Conservation (phyloP, 30 jellyfish, hydroid and myxozoan genomes). For the Aurelia sp. region DNA sequence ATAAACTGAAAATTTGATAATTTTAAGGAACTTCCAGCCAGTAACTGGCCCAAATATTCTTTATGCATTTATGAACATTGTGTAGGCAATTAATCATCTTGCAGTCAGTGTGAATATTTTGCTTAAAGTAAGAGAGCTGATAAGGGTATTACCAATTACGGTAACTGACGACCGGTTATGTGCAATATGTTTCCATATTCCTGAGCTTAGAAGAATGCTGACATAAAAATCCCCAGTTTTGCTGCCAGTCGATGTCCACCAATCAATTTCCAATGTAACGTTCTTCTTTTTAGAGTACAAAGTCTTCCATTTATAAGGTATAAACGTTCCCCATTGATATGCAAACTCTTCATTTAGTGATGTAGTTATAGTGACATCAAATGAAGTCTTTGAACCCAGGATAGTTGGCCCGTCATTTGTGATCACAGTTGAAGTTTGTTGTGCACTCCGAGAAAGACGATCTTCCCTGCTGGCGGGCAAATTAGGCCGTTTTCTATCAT, state of each 20-base stretch:
- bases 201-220: background rate
- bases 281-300: background rate
- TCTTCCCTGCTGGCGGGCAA: too few species aligned
- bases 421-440: background rate
- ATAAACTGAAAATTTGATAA: too few species aligned
- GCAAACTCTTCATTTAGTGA: conserved; percentile 15
- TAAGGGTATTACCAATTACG: conserved; percentile 25
- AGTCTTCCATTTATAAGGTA: conserved; percentile 43
- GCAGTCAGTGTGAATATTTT: background rate
- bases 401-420: conserved; percentile 72
- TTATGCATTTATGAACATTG: too few species aligned
- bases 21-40: too few species aligned
- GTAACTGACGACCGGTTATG: conserved; percentile 33
- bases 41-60: too few species aligned
- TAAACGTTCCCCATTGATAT: conserved; percentile 56
- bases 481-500: too few species aligned
- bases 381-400: conserved; percentile 49
- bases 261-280: conserved; percentile 17
- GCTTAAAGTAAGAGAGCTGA: background rate
- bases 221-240: conserved; percentile 28
- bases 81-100: too few species aligned
- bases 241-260: conserved; percentile 68
- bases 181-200: conserved; percentile 37
- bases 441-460: too few species aligned
- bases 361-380: conserved; percentile 26